phyloP scores from a whole-genome alignment of 2,888 invertebrate species.

The Himalopsyche tibetana region DNA sequence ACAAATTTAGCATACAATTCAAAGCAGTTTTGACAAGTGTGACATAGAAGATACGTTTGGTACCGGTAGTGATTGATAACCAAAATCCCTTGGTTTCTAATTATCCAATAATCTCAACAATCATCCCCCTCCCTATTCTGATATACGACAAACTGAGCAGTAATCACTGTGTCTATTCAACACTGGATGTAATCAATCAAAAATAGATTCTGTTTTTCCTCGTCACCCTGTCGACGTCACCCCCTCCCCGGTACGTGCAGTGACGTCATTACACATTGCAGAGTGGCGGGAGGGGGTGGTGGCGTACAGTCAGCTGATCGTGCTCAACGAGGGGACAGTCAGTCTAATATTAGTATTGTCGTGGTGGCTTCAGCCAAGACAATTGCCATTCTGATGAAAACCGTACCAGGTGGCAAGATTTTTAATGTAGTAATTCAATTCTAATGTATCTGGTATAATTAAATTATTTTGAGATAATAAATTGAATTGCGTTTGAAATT shows the following conservation, averaged over 20 bases:
- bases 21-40: too few species aligned
- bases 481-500: too few species aligned
- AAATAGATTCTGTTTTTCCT: conserved; percentile 42
- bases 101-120: too few species aligned
- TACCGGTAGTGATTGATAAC: too few species aligned
- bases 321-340: conserved; percentile 57
- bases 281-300: background rate
- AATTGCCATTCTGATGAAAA: background rate
- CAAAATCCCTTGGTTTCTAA: too few species aligned
- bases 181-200: conserved; percentile 28
- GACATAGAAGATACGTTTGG: too few species aligned
- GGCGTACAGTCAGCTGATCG: conserved; percentile 42
- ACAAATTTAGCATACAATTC: too few species aligned
- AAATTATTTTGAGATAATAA: too few species aligned
- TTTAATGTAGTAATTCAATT: too few species aligned
- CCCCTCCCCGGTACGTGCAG: background rate
- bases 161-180: background rate
- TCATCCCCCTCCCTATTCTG: background rate
- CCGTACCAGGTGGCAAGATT: too few species aligned
- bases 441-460: too few species aligned
- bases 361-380: background rate
- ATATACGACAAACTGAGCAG: background rate
- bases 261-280: conserved; percentile 27
- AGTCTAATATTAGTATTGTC: conserved; percentile 12
- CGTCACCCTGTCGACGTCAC: conserved; percentile 1